A percentile compares a stretch with the other conserved stretches of the same genome.
phyloP scores from a whole-genome alignment of 2,888 invertebrate genomes.

The Lasioglossum zephyrum region DNA sequence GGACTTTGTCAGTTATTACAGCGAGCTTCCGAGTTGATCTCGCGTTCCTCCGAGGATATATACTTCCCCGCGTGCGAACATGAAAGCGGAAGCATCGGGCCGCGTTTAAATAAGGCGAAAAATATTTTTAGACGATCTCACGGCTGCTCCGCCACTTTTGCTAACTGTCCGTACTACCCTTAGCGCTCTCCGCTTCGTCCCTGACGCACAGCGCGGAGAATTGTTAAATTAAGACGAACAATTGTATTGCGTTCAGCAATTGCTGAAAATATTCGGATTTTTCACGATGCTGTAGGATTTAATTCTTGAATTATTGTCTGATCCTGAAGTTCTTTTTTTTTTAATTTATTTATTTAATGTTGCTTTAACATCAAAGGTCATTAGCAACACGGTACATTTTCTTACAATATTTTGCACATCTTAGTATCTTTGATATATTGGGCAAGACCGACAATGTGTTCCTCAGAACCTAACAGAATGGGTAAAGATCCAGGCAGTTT shows the following conservation, averaged over 20 bases:
- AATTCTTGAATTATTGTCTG: no score
- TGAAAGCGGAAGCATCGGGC: constrained; percentile 28
- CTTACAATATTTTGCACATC: no score
- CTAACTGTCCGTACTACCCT: not conserved
- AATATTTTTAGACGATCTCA: constrained; percentile 53
- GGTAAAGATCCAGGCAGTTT: no score
- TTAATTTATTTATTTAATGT: no score
- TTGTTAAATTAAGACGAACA: not conserved
- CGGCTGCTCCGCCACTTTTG: constrained; percentile 4
- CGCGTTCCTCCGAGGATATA: constrained; percentile 50
- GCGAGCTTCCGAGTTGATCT: constrained; percentile 48
- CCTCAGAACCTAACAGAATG: no score
- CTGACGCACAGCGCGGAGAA: not conserved
- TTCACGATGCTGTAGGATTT: no score
- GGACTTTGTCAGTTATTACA: constrained; percentile 62
- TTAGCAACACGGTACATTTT: no score
- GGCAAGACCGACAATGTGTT: no score
- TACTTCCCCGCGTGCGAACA: constrained; percentile 23
- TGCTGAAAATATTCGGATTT: not conserved
- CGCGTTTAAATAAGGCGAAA: constrained; percentile 48
- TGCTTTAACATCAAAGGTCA: no score
- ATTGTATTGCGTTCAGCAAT: not conserved
- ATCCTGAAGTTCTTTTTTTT: no score
- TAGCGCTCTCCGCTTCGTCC: not conserved
- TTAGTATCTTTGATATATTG: no score